Evolutionary conservation across 2,888 invertebrate species (phyloP).

Genomic region (Mimas tiliae): DNA sequence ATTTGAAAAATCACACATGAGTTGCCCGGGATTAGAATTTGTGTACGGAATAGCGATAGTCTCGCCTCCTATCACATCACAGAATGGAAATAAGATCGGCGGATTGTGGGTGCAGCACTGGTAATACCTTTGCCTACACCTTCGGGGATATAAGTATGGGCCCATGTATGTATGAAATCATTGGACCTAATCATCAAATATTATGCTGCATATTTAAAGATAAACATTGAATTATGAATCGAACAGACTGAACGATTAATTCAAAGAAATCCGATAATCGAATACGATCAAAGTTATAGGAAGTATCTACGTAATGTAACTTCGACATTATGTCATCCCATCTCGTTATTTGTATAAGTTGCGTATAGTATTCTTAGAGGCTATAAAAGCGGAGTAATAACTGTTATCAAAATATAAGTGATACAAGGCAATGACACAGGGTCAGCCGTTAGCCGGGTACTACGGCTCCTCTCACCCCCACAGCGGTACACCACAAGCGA

Average conservation of each 20-base stretch:
- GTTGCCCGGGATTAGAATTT: too few relatives aligned
- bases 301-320: background rate
- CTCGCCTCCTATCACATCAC: too few relatives aligned
- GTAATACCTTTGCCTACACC: too few relatives aligned
- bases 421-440: slow-evolving; percentile 32
- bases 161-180: too few relatives aligned
- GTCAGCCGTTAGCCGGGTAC: slow-evolving; percentile 30
- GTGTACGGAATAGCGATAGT: too few relatives aligned
- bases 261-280: too few relatives aligned
- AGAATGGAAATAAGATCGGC: too few relatives aligned
- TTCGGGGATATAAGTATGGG: too few relatives aligned
- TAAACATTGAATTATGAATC: background rate
- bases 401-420: slow-evolving; percentile 47
- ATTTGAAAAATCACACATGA: too few relatives aligned
- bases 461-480: slow-evolving; percentile 20
- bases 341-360: slow-evolving; percentile 28
- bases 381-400: slow-evolving; percentile 45
- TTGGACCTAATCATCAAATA: too few relatives aligned
- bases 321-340: slow-evolving; percentile 15
- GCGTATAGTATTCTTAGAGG: slow-evolving; percentile 25
- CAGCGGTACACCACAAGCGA: background rate
- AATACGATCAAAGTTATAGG: background rate
- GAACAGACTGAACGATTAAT: too few relatives aligned
- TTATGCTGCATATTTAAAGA: background rate
- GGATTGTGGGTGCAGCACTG: too few relatives aligned